Evolutionary conservation across 2,797 vertebrate genomes (phyloP), one percentile per base, ranked within the genome.

Genomic region (Synanceia verrucosa): DNA sequence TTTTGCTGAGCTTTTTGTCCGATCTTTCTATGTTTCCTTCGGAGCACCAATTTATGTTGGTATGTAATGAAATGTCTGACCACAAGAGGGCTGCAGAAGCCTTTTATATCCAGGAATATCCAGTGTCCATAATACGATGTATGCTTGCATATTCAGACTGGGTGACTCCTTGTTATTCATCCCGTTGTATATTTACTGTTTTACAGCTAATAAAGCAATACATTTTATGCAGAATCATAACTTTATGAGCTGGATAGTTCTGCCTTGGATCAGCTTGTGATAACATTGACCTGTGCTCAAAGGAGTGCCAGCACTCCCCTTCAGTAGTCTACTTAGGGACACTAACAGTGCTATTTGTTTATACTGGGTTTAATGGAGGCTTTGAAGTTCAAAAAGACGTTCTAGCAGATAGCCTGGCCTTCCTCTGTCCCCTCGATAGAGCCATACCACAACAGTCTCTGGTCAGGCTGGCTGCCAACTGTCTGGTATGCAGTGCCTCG

Each of bases 81-180:
- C 94, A 91, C 85, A 43, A 90, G 92, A 64, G 71, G 88, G 78
- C 84, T 83, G 70, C 64, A 89, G 19, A 69, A 6, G 53, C 47
- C 9, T 66, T 55, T 70, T 44, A 71, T 29, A 6, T 43, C 61
- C n/a, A n/a, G n/a, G n/a, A n/a, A n/a, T n/a, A n/a, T 64, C 2
- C 12, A 18, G 9, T 23, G n/a, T 21, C 19, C 4, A 60, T 39
- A 9, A 57, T 4, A 19, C 36, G 19, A 53, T 9, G 16, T 14
- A 41, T 65, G 6, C 8, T 23, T 3, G 60, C 7, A 29, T 9
- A 34, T 39, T 4, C 28, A 65, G 4, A 51, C 14, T 47, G 21
- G 34, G 9, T 46, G 8, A 43, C 33, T 43, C 14, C 5, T 11
- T n/a, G 14, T 11, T 7, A 13, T 2, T 48, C 9, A n/a, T 53